phyloP scores from a whole-genome alignment of 2,113 vertebrate species.

The Callaeas wilsoni region DNA sequence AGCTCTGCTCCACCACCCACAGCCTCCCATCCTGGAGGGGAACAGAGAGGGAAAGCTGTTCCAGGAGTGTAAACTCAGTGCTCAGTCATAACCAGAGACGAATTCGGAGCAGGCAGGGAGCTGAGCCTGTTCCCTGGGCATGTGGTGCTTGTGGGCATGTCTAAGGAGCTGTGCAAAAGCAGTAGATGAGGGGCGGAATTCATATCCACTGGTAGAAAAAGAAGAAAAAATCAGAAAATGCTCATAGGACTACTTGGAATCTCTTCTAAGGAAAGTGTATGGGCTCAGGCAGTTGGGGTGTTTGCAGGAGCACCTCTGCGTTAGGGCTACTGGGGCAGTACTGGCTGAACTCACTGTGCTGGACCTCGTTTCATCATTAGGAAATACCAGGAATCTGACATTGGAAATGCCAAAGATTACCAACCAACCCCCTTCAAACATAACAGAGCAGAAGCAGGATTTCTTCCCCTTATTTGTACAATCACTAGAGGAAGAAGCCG shows the following conservation, averaged over 20 bases:
- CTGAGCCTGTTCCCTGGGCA: not conserved
- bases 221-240: not conserved
- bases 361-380: not conserved
- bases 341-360: accelerated
- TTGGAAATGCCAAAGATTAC: not conserved
- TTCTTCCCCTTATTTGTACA: not conserved
- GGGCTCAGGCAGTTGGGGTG: not conserved
- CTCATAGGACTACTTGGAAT: not conserved
- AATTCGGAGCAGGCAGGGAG: accelerated
- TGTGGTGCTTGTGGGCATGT: accelerated
- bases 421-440: too few species aligned
- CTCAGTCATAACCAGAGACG: accelerated
- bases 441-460: not conserved
- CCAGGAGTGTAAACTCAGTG: accelerated
- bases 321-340: not conserved
- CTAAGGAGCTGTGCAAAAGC: not conserved
- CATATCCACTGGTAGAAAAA: not conserved
- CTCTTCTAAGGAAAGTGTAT: accelerated
- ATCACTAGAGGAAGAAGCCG: accelerated
- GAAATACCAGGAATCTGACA: not conserved
- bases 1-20: not conserved
- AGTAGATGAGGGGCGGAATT: accelerated
- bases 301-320: not conserved
- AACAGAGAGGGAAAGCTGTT: accelerated
- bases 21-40: accelerated